Evolutionary conservation across 2,888 invertebrate genomes (phyloP), one percentile per base, ranked within the genome.

Genomic region (Rhabditophanes sp.): DNA sequence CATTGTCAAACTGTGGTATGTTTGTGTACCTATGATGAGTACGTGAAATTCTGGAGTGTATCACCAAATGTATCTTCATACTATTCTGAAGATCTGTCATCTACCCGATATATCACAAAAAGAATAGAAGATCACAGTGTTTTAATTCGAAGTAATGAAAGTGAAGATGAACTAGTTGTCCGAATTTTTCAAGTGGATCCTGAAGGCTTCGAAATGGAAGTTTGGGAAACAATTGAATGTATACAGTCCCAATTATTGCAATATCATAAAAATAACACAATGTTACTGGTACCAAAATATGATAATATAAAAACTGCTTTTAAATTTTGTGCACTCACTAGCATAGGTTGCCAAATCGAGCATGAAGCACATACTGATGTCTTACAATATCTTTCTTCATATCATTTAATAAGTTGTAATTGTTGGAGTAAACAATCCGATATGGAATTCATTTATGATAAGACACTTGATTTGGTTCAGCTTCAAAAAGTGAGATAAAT

Each of bases 331-430:
- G 58, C 57, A 3, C 44, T 62, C 3, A 57, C 59, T n/a, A 45
- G 52, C 16, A 40, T 53, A 9, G 61, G 58, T n/a, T 61, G 61
- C 22, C 61, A 61, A 44, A 30, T 61, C 25, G 61, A 61, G 32
- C 45, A 50, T 8, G 53, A 52, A 25, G 27, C 33, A 14, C 20
- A 20, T 7, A 25, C 19, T 7, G 26, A 24, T 28, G 28, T 31
- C 2, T 24, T 48, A 15, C 28, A 38, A n/a, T 42, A 27, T 25
- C 33, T 45, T 4, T 37, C 53, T 15, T 31, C 30, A 8, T 48
- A 53, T 34, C 36, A 37, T 21, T 33, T 37, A 7, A 9, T 23
- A 9, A 29, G 35, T 26, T 50, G 53, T 29, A 46, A 47, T 19
- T 42, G 47, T 29, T 50, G 49, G 50, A 23, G n/a, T n/a, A n/a